Conservation (phyloP, 2,113 vertebrate species). For the Lanius collurio region DNA sequence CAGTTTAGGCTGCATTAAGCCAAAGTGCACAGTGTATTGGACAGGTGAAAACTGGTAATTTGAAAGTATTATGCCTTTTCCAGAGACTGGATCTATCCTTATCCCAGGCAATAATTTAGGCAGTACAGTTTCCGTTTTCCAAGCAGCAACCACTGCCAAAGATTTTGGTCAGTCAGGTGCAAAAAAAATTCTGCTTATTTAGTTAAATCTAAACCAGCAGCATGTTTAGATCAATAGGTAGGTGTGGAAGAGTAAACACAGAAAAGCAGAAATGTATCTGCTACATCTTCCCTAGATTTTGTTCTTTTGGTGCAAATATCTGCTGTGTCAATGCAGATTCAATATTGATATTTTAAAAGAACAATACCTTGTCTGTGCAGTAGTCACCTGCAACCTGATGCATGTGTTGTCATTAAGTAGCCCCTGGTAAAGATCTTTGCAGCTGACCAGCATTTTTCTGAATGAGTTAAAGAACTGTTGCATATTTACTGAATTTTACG, state of each 20-base stretch:
- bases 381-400: not conserved
- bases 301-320: not conserved
- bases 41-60: not conserved
- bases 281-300: not conserved
- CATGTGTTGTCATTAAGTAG: fast-evolving
- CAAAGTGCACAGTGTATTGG: not conserved
- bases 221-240: fast-evolving
- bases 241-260: not conserved
- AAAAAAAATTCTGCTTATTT: not conserved
- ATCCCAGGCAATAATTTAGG: not conserved
- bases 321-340: not conserved
- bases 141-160: not conserved
- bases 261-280: not conserved
- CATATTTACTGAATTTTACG: not conserved
- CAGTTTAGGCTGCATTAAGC: not conserved
- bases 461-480: not conserved
- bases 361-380: not conserved
- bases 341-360: not conserved
- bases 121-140: not conserved
- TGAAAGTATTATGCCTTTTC: not conserved
- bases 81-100: not conserved
- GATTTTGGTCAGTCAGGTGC: not conserved
- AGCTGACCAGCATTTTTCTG: not conserved
- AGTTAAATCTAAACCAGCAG: not conserved
- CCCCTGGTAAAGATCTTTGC: not conserved